A percentile compares a stretch with the other conserved stretches of the same genome.
These are phyloP conservation scores for Sternarchorhynchus goeldii DNA, from an alignment of 2,797 vertebrate genomes.

Conservation along the genomic window DNA sequence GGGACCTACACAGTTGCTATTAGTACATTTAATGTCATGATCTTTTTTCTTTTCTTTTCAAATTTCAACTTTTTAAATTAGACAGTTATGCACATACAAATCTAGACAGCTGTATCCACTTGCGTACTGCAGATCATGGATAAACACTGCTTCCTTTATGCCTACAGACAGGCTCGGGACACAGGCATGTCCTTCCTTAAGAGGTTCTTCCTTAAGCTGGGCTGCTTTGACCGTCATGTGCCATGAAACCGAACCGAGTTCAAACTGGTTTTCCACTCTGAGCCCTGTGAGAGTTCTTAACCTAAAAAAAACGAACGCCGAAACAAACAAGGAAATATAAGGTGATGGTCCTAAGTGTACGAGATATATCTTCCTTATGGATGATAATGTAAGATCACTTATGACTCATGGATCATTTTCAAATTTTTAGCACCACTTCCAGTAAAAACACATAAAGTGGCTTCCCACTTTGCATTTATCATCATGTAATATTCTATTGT, in stretches of 20 bases:
- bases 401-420: neutral
- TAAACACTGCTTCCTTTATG: neutral
- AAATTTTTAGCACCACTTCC: neutral
- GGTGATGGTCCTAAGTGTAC: neutral
- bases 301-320: neutral
- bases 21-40: too few species aligned
- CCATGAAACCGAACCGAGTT: slow-evolving; percentile 33
- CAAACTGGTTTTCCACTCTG: slow-evolving; percentile 8
- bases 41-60: neutral
- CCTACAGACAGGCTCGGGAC: slow-evolving; percentile 23
- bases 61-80: too few species aligned
- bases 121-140: neutral
- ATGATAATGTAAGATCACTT: neutral
- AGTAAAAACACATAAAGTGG: neutral
- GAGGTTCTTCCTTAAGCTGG: slow-evolving; percentile 40
- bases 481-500: neutral
- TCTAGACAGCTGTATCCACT: too few species aligned
- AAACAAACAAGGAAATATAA: neutral
- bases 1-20: neutral
- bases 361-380: neutral
- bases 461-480: neutral
- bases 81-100: too few species aligned
- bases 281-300: slow-evolving; percentile 2
- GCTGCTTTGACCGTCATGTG: neutral
- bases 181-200: slow-evolving; percentile 48